Evolutionary conservation across 2,113 vertebrate genomes (phyloP).

Genomic region (Notarius lentiginosus): DNA sequence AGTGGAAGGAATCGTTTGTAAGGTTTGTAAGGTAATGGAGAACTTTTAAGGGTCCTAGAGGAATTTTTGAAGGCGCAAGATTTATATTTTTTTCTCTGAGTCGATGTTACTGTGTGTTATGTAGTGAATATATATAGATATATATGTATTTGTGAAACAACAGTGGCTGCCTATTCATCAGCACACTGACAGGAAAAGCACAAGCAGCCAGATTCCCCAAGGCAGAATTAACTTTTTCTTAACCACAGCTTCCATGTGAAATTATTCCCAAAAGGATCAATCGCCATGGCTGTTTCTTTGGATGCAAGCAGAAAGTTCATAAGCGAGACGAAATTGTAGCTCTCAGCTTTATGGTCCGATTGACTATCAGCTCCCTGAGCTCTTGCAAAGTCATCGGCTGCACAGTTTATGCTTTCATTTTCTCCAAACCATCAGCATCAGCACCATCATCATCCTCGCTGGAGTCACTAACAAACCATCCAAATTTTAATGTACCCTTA

Average conservation of each 20-base stretch:
- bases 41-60: too few species aligned
- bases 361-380: conserved; percentile 23
- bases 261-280: conserved; percentile 44
- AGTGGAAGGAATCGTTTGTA: neutral
- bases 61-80: neutral
- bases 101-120: neutral
- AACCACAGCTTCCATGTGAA: conserved; percentile 38
- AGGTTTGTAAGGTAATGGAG: neutral
- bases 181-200: neutral
- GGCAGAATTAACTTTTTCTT: conserved; percentile 26
- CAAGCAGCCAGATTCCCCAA: neutral
- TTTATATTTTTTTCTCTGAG: neutral
- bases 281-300: conserved; percentile 21
- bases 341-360: conserved; percentile 34
- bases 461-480: neutral
- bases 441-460: neutral
- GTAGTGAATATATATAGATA: neutral
- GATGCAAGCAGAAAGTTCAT: conserved; percentile 46
- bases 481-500: neutral
- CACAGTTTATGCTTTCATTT: conserved; percentile 36
- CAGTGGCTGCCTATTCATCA: neutral
- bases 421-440: neutral
- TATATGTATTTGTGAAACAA: neutral
- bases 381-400: conserved; percentile 39
- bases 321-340: conserved; percentile 28